A percentile compares a stretch with the other conserved stretches of the same genome.
These are phyloP conservation scores for Subacronicta megacephala DNA, from an alignment of 2,888 invertebrate species.

Conservation along the genomic window DNA sequence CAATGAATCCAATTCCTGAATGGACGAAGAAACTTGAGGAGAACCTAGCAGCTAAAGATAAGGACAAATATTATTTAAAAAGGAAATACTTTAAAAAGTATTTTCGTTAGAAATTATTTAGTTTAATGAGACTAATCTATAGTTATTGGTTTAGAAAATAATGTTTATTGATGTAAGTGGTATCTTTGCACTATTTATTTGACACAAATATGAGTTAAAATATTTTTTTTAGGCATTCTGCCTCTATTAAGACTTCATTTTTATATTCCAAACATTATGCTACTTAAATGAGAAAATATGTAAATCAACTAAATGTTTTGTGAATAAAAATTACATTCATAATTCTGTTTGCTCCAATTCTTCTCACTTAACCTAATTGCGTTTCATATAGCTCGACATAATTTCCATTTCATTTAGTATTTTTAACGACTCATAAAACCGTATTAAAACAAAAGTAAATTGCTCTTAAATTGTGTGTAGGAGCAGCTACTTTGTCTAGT, in stretches of 20 bases:
- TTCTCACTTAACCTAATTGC: slow-evolving; percentile 70
- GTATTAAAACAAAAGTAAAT: slow-evolving; percentile 57
- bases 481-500: slow-evolving; percentile 45
- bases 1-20: slow-evolving; percentile 66
- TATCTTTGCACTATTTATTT: slow-evolving; percentile 40
- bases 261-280: slow-evolving; percentile 13
- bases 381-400: slow-evolving; percentile 59
- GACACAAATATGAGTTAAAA: slow-evolving; percentile 2
- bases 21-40: slow-evolving; percentile 74
- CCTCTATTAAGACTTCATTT: slow-evolving; percentile 10
- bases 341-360: slow-evolving; percentile 68
- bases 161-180: not conserved
- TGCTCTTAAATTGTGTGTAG: slow-evolving; percentile 55
- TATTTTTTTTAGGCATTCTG: not conserved
- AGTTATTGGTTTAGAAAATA: too few relatives aligned
- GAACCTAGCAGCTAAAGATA: slow-evolving; percentile 55
- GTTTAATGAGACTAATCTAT: not conserved
- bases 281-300: slow-evolving; percentile 36
- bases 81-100: slow-evolving; percentile 73
- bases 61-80: slow-evolving; percentile 69
- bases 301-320: slow-evolving; percentile 48
- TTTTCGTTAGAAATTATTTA: slow-evolving; percentile 52
- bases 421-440: slow-evolving; percentile 72
- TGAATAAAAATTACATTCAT: slow-evolving; percentile 54
- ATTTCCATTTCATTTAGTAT: slow-evolving; percentile 71